These are phyloP conservation scores for Branchipolynoe longqiensis DNA, from an alignment of 2,888 invertebrate species.

Conservation along the genomic window DNA sequence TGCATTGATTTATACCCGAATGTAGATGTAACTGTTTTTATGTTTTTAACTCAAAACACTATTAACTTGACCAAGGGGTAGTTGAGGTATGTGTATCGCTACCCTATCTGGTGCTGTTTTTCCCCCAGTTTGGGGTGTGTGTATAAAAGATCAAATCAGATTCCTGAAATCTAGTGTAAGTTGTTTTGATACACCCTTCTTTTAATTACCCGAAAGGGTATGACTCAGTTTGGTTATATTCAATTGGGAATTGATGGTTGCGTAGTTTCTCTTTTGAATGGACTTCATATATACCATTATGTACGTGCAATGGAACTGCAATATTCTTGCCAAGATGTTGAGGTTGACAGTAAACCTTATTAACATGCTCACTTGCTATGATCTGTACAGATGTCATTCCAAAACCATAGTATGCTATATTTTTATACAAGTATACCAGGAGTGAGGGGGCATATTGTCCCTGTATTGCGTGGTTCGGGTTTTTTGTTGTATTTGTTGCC, in stretches of 20 bases:
- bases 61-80: background rate
- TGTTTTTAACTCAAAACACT: background rate
- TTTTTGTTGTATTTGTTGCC: background rate
- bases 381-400: background rate
- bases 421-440: background rate
- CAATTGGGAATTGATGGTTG: background rate
- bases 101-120: too few relatives aligned
- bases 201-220: too few relatives aligned
- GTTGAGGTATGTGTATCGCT: too few relatives aligned
- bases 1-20: background rate
- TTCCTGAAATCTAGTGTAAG: too few relatives aligned
- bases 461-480: too few relatives aligned
- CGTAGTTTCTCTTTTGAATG: background rate
- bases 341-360: background rate
- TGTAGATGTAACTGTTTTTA: too few relatives aligned
- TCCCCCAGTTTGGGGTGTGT: too few relatives aligned
- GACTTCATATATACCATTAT: background rate
- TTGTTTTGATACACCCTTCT: too few relatives aligned
- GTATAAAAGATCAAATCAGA: too few relatives aligned
- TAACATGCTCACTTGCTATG: constrained; percentile 13
- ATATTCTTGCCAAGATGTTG: constrained; percentile 48
- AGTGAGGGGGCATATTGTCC: background rate
- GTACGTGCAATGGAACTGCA: constrained; percentile 32
- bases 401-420: constrained; percentile 28
- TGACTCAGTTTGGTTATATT: too few relatives aligned